Evolutionary conservation across 1,140 invertebrate species (phyloP).

Genomic region (Pemphigus obesinymphae): DNA sequence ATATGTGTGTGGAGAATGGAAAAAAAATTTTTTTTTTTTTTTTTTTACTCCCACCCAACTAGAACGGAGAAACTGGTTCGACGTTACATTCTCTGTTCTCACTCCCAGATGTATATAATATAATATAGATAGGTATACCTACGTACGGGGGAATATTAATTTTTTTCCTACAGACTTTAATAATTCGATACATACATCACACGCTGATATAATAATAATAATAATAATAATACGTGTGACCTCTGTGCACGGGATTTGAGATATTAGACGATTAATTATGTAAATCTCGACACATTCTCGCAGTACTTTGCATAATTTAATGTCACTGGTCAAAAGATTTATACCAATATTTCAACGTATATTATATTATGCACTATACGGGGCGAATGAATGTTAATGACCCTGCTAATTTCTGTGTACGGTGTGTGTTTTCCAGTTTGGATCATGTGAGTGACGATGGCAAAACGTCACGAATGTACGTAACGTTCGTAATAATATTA

Average conservation of each 20-base stretch:
- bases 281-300: constrained; percentile 21
- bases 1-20: not conserved
- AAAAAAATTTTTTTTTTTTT: constrained; percentile 49
- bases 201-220: constrained; percentile 11
- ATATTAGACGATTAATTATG: constrained; percentile 33
- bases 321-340: constrained; percentile 10
- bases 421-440: not conserved
- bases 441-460: not conserved
- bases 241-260: constrained; percentile 14
- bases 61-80: constrained; percentile 36
- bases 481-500: no score
- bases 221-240: constrained; percentile 1
- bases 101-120: not conserved
- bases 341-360: not conserved
- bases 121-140: not conserved
- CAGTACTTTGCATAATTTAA: constrained; percentile 35
- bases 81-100: not conserved
- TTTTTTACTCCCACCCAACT: constrained; percentile 27
- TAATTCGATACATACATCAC: not conserved
- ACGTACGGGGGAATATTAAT: constrained; percentile 10
- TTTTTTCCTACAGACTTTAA: not conserved
- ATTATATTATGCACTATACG: no score
- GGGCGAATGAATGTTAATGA: constrained; percentile 9
- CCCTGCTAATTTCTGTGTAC: not conserved
- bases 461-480: no score